These are phyloP conservation scores for Thymallus thymallus DNA, from an alignment of 2,113 vertebrate species.

Conservation along the genomic window DNA sequence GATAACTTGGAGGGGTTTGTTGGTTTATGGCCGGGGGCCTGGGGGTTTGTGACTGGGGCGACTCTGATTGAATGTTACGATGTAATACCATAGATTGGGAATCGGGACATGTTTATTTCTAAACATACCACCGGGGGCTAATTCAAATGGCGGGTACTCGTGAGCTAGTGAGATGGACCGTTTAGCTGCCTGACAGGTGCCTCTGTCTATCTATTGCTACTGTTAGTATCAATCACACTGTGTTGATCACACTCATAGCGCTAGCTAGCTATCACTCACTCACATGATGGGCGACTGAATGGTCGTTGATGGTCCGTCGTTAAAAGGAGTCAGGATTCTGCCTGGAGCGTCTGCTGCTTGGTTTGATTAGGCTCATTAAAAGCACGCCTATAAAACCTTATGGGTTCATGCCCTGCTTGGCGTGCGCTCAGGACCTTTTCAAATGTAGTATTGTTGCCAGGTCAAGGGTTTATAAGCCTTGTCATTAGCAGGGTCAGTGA, in stretches of 20 bases:
- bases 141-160: conserved; percentile 24
- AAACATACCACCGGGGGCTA: conserved; percentile 16
- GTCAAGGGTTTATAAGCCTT: conserved; percentile 33
- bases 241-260: not conserved
- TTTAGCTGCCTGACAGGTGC: conserved; percentile 18
- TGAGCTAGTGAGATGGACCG: not conserved
- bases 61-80: conserved; percentile 29
- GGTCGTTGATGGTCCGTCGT: not conserved
- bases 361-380: no score
- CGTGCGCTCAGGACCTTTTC: conserved; percentile 12
- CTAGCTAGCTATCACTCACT: conserved; percentile 1
- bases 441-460: conserved; percentile 23
- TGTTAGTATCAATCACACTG: not conserved
- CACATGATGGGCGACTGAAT: not conserved
- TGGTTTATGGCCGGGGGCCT: not conserved
- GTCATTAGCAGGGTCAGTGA: conserved; percentile 17
- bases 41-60: conserved; percentile 8
- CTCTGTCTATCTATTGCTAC: conserved; percentile 31
- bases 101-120: conserved; percentile 20
- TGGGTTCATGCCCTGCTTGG: not conserved
- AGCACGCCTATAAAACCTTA: conserved; percentile 16
- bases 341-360: not conserved
- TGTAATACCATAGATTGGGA: conserved; percentile 15
- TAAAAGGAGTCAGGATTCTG: not conserved
- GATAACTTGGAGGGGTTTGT: no score